Base-by-base conservation (phyloP, 2,113 vertebrate genomes). In the Myotis davidii region DNA sequence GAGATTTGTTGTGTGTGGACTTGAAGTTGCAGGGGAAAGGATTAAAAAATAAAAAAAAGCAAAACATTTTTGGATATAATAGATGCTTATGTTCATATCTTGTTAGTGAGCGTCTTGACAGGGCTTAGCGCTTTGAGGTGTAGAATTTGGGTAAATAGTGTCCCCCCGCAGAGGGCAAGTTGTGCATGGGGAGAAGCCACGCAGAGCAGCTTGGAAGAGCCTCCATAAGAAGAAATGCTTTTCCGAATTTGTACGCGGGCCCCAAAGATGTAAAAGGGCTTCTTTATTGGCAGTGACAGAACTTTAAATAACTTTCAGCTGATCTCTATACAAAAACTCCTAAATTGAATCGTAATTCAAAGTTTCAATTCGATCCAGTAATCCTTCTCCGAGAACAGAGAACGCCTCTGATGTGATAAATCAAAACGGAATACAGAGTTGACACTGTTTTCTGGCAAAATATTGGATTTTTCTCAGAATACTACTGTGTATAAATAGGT, bases 231-330 rank as follows among this genome's bases (percentile, higher is more conserved):
- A 61, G 83, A 96, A 94, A 92, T 78, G 61, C 65, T 97, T 97
- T 96, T 87, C 72, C 76, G 67, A 97, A 97, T 90, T 45, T 88
- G 77, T 32, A 65, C 27, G 27, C 54, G 73, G 61, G 87, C 70
- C 27, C 23, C 14, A 86, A 85, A 67, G 73, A 86, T 82, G 94
- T 52, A 78, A 92, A 94, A 85, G 72, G 72, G 77, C 34, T 65
- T 85, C 87, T 88, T 93, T 84, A 76, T 37, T 90, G 82, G 84
- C 94, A 94, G 96, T 84, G 81, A 85, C 42, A 88, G 42, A 92
- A 85, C 72, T 93, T 96, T 93, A 96, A 96, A 88, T 93, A 94
- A 88, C 48, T 96, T 95, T 86, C 45, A 88, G 48, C n/a, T 94
- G 76, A 69, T 70, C 78, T 76, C 84, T 95, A 54, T 79, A 92